phyloP scores from a whole-genome alignment of 2,888 invertebrate genomes.

The Matsumyia berberina region DNA sequence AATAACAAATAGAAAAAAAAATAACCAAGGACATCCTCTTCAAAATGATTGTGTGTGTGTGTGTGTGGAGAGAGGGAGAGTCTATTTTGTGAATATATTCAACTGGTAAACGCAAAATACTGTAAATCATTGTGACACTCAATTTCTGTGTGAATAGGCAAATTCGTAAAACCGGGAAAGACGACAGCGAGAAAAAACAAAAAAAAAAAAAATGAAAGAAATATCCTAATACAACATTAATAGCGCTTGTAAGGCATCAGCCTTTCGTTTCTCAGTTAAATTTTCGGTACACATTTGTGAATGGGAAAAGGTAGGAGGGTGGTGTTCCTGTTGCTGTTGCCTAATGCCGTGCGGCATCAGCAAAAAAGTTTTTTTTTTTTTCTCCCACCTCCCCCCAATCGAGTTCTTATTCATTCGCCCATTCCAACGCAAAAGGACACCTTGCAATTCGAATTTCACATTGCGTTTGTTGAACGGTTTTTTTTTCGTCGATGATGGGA shows the following conservation, averaged over 20 bases:
- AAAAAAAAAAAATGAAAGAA: conserved; percentile 8
- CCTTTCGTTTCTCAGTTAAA: conserved; percentile 36
- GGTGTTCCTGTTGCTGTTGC: conserved; percentile 58
- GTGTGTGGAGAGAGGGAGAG: no score
- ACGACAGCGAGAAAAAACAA: conserved; percentile 9
- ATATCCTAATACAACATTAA: conserved; percentile 34
- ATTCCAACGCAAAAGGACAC: conserved; percentile 34
- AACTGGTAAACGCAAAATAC: conserved; percentile 46
- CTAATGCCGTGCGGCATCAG: conserved; percentile 63
- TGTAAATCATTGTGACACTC: conserved; percentile 65
- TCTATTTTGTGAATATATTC: conserved; percentile 64
- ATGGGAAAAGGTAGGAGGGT: conserved; percentile 22
- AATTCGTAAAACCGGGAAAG: conserved; percentile 31
- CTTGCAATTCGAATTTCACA: conserved; percentile 66
- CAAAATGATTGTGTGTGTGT: conserved; percentile 45
- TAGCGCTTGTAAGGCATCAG: conserved; percentile 39
- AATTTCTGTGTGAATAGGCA: conserved; percentile 61
- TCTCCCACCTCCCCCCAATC: background rate
- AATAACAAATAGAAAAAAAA: conserved; percentile 31
- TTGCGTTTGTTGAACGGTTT: conserved; percentile 50
- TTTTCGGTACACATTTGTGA: conserved; percentile 30
- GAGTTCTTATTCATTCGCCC: background rate
- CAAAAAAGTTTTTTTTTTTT: conserved; percentile 45
- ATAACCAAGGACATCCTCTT: conserved; percentile 43
- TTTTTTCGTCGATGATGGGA: conserved; percentile 49